Conservation (phyloP, 2,888 invertebrate species). For the Plebejus argus region DNA sequence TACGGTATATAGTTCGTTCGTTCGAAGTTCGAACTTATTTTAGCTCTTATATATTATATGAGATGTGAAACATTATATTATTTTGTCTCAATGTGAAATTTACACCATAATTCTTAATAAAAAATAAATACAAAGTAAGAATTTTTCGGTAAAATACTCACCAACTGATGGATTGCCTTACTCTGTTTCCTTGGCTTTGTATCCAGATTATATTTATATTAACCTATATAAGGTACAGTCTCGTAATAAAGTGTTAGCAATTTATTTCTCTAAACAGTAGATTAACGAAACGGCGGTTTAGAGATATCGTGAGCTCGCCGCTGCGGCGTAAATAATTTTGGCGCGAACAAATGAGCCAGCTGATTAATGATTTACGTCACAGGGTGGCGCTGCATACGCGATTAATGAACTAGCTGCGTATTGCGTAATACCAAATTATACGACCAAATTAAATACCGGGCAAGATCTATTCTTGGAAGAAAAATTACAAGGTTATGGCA, state of each 20-base stretch:
- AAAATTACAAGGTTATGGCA: neutral
- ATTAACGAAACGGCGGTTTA: conserved; percentile 62
- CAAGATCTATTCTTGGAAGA: neutral
- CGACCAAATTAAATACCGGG: neutral
- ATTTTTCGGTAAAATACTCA: neutral
- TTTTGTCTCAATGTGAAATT: too few relatives aligned
- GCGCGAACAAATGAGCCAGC: conserved; percentile 75
- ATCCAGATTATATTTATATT: neutral
- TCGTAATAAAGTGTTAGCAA: conserved; percentile 28
- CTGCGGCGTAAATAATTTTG: conserved; percentile 73
- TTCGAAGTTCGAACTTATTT: neutral
- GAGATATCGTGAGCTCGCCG: conserved; percentile 57
- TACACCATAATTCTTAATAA: too few relatives aligned
- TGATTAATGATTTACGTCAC: conserved; percentile 78
- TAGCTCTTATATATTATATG: too few relatives aligned
- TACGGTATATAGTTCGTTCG: neutral
- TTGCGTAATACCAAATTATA: conserved; percentile 33
- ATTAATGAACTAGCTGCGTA: conserved; percentile 35
- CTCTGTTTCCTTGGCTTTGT: neutral
- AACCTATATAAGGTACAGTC: neutral
- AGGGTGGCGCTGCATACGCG: conserved; percentile 58
- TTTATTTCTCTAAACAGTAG: conserved; percentile 41
- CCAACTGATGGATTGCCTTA: neutral
- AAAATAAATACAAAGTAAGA: too few relatives aligned
- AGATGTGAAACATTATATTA: too few relatives aligned